Conservation (phyloP, 2,113 vertebrate genomes). For the Struthidea cinerea region DNA sequence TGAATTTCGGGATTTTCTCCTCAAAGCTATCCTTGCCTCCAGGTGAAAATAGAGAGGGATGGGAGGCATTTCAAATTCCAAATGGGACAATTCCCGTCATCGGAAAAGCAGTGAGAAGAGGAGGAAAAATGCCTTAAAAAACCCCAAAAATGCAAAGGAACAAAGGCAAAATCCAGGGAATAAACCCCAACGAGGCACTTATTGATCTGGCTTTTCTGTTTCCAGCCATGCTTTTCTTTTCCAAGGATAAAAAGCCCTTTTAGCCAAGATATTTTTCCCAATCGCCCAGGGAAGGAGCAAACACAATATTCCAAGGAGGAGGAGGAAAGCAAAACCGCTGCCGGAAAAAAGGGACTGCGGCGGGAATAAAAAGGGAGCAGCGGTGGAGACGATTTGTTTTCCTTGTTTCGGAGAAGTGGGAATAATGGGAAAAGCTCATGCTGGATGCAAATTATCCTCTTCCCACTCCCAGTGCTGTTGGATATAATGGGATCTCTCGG, state of each 20-base stretch:
- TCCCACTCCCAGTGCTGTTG: neutral
- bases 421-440: neutral
- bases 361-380: neutral
- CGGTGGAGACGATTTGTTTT: neutral
- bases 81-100: neutral
- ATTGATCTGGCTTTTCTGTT: neutral
- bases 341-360: neutral
- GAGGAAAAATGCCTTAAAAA: neutral
- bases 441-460: conserved; percentile 27
- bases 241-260: neutral
- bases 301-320: neutral
- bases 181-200: neutral
- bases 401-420: neutral
- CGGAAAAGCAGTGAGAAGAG: neutral
- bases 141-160: neutral
- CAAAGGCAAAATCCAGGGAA: neutral
- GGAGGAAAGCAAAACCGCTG: neutral
- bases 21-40: neutral
- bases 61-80: neutral
- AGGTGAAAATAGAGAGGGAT: neutral
- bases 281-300: neutral
- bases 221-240: neutral
- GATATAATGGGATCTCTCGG: conserved; percentile 21
- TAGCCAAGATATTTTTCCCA: neutral
- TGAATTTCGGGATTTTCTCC: neutral